Evolutionary conservation across 2,113 vertebrate genomes (phyloP).

Genomic region (Malurus elegans): DNA sequence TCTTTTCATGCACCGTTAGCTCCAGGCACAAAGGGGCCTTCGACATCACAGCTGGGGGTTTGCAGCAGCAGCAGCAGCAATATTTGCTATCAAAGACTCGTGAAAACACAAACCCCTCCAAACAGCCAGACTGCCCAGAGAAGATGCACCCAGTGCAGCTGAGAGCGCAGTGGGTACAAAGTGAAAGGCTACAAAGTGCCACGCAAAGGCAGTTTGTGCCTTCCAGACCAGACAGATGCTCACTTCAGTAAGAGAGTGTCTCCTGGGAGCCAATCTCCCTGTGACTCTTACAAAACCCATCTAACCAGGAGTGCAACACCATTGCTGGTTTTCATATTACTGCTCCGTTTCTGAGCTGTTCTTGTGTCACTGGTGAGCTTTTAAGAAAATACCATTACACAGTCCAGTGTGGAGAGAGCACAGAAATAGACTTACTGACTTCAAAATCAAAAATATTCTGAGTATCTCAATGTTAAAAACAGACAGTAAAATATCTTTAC

Average conservation of each 20-base stretch:
- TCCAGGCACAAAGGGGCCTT: conserved; percentile 62
- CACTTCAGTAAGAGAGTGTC: background rate
- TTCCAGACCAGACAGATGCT: background rate
- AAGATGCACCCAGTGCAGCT: background rate
- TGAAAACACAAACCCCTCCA: background rate
- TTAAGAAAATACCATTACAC: background rate
- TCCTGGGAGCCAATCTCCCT: background rate
- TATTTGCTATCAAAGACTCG: background rate
- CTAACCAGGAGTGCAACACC: background rate
- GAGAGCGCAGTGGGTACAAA: background rate
- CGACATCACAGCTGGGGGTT: conserved; percentile 12
- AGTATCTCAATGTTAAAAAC: background rate
- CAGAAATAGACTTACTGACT: background rate
- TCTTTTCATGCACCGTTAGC: conserved; percentile 59
- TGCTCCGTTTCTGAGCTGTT: background rate
- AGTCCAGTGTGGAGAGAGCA: background rate
- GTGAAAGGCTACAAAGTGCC: background rate
- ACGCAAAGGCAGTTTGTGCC: background rate
- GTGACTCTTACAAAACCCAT: background rate
- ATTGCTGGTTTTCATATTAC: background rate
- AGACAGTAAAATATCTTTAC: background rate
- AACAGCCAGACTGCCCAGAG: background rate
- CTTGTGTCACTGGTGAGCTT: background rate
- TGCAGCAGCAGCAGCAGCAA: conserved; percentile 34
- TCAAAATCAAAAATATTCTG: background rate